A percentile compares a stretch with the other conserved stretches of the same genome.
Conservation (phyloP, 1,140 invertebrate genomes). For the Drosophila subobscura region DNA sequence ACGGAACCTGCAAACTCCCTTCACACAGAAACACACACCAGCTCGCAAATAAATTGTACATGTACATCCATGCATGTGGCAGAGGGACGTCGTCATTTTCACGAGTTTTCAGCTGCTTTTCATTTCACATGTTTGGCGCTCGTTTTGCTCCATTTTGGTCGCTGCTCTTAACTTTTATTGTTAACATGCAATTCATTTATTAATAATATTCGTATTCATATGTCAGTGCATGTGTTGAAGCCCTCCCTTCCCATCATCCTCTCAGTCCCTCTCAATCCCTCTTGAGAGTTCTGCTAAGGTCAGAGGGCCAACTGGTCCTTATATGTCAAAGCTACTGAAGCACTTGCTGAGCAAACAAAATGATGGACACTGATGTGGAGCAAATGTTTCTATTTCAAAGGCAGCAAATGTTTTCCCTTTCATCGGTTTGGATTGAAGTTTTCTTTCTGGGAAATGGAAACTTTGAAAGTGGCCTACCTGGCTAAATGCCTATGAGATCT, state of each 20-base stretch:
- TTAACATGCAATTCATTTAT: slow-evolving; percentile 82
- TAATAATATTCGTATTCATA: slow-evolving; percentile 77
- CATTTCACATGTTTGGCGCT: slow-evolving; percentile 50
- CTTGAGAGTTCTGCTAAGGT: not conserved
- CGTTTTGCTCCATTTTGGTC: slow-evolving; percentile 54
- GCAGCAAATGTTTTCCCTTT: too few species aligned
- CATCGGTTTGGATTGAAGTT: too few species aligned
- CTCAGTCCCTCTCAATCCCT: not conserved
- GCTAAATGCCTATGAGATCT: too few species aligned
- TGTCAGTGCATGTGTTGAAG: slow-evolving; percentile 56
- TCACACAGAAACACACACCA: not conserved
- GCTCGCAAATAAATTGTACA: not conserved
- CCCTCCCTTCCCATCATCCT: not conserved
- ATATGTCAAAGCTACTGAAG: too few species aligned
- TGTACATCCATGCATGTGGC: slow-evolving; percentile 1
- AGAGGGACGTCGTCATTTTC: slow-evolving; percentile 46
- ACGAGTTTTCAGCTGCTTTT: slow-evolving; percentile 74
- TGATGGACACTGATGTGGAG: too few species aligned
- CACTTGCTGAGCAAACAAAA: too few species aligned
- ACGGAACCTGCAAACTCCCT: slow-evolving; percentile 49
- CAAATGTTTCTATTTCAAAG: too few species aligned
- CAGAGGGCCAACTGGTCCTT: not conserved
- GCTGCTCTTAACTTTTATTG: slow-evolving; percentile 73
- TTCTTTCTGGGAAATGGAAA: too few species aligned
- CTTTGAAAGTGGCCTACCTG: too few species aligned